Evolutionary conservation across 2,888 invertebrate species (phyloP), one percentile per base, ranked within the genome.

Genomic region (Lasioglossum calceatum): DNA sequence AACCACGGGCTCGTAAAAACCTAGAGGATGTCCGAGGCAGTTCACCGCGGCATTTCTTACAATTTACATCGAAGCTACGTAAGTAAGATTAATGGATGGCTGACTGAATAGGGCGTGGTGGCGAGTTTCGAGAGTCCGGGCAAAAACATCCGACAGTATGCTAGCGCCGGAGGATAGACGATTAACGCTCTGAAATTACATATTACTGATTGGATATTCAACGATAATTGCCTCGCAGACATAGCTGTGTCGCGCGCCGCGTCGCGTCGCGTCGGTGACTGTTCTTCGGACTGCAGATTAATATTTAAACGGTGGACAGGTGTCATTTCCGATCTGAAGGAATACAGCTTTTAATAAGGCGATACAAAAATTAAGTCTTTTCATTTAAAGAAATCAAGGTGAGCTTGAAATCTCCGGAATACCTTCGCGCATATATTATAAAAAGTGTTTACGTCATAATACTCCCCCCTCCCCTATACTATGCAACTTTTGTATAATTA

Each of bases 31-130:
- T 64, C 61, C 74, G 14, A 58, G 70, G n/a, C 75, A 78, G 78
- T 39, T 47, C 79, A 74, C 77, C 79, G 54, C 67, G 75, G 75
- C 79, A 77, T 88, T 90, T 90, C 90, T 87, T 90, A 84, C 85
- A 87, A 90, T 90, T 90, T 90, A 89, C 89, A 90, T 90, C 90
- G 83, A 85, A 83, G 82, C 86, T 75, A 32, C 47, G 79, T 87
- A 90, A 88, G 83, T 87, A 90, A 90, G 90, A 90, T 90, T 90
- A 90, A 90, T 90, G 87, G 83, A 81, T 81, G 85, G 71, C 79
- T 50, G 83, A 70, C 67, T 81, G 77, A 82, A 78, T 82, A 81
- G 86, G 75, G 67, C 44, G 36, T 19, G 67, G 74, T 44, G 77
- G 27, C 54, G 71, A 89, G 77, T 73, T 58, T 78, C 81, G 70